phyloP scores from a whole-genome alignment of 2,113 vertebrate genomes.

The Camelus bactrianus region DNA sequence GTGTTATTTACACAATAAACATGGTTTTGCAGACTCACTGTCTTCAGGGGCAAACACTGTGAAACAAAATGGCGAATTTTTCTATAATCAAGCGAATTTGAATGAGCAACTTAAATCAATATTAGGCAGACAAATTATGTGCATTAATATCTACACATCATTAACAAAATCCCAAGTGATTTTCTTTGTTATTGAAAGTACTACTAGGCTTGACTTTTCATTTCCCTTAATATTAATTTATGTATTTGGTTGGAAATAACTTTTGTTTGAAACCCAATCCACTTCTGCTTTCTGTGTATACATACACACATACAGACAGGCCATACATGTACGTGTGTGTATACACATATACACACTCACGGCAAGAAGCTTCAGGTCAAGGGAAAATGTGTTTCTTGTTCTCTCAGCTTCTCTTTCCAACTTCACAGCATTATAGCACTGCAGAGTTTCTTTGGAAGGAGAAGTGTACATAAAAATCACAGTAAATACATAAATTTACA shows the following conservation, averaged over 20 bases:
- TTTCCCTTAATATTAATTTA: constrained; percentile 72
- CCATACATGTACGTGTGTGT: not conserved
- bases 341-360: not conserved
- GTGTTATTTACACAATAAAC: constrained; percentile 68
- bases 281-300: not conserved
- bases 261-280: constrained; percentile 56
- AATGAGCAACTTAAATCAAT: constrained; percentile 82
- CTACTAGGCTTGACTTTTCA: constrained; percentile 67
- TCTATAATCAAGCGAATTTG: constrained; percentile 71
- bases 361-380: not conserved
- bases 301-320: not conserved
- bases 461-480: not conserved
- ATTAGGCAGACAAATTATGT: constrained; percentile 75
- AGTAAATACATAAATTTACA: not conserved
- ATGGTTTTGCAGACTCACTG: not conserved
- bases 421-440: not conserved
- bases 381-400: not conserved
- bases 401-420: not conserved
- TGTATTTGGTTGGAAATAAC: constrained; percentile 68
- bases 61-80: constrained; percentile 72
- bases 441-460: not conserved
- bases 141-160: constrained; percentile 76
- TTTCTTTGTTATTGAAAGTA: constrained; percentile 72
- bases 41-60: constrained; percentile 14
- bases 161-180: constrained; percentile 77